phyloP scores from a whole-genome alignment of 2,797 vertebrate species.

The Tenualosa ilisha region DNA sequence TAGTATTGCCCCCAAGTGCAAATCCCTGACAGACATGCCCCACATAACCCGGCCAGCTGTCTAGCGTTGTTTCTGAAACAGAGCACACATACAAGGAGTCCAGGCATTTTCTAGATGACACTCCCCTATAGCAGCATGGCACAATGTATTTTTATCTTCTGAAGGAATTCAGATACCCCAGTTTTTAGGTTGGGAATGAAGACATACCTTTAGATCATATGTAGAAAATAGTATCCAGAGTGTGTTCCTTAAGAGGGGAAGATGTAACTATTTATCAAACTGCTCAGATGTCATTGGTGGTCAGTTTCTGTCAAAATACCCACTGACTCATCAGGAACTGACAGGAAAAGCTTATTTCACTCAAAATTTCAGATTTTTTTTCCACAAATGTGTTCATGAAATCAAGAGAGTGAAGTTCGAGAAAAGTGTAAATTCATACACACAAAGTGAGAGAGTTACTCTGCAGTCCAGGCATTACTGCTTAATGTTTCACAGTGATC shows the following conservation, averaged over 20 bases:
- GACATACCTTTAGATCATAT: background rate
- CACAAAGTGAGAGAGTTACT: background rate
- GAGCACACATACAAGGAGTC: background rate
- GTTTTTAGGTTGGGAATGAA: background rate
- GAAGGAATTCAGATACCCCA: constrained; percentile 9
- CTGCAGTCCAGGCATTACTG: background rate
- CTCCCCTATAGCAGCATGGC: background rate
- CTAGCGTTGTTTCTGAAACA: constrained; percentile 53
- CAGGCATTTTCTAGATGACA: constrained; percentile 20
- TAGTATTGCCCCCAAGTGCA: constrained; percentile 49
- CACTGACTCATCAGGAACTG: background rate
- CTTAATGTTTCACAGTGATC: background rate
- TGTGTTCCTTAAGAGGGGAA: background rate
- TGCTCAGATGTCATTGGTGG: background rate
- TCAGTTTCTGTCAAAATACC: background rate
- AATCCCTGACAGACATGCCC: constrained; percentile 49
- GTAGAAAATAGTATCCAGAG: constrained; percentile 1
- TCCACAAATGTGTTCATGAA: background rate
- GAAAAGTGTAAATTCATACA: background rate
- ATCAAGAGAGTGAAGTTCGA: background rate
- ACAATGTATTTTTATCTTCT: background rate
- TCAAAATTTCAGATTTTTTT: background rate
- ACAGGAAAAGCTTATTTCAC: background rate
- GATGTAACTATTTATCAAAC: background rate
- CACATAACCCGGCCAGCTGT: constrained; percentile 59